Percentiles rank a stretch among this genome's conserved stretches.
These are phyloP conservation scores for Remorina albescens DNA, from an alignment of 2,797 vertebrate species.

Conservation along the genomic window DNA sequence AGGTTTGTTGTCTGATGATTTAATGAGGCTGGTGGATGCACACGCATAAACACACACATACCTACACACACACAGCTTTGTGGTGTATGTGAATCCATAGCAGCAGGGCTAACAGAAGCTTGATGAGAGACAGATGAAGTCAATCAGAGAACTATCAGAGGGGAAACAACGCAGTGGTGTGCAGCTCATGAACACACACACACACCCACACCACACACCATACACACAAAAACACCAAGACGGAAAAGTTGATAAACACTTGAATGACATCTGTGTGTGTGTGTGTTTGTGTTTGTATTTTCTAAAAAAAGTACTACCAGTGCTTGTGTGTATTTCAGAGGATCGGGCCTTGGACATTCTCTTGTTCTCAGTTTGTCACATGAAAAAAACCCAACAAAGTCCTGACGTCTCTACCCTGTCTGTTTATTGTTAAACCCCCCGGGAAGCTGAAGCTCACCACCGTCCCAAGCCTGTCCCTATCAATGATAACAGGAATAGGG, in stretches of 20 bases:
- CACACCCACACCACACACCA: background rate
- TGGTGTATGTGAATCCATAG: conserved; percentile 26
- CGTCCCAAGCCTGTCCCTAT: no score
- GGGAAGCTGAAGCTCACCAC: no score
- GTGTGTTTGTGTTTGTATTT: no score
- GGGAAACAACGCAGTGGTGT: conserved; percentile 29
- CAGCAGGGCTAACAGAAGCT: conserved; percentile 47
- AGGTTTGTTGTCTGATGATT: conserved; percentile 53
- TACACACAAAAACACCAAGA: background rate
- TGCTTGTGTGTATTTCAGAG: background rate
- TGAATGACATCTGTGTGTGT: background rate
- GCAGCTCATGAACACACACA: background rate
- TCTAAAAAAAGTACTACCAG: no score
- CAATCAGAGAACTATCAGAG: conserved; percentile 41
- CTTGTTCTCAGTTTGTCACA: no score
- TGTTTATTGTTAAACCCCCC: no score
- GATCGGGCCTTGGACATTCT: no score
- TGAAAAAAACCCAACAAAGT: no score
- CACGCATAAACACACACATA: background rate
- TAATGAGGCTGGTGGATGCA: conserved; percentile 36
- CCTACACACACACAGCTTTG: conserved; percentile 3
- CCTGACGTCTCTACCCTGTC: no score
- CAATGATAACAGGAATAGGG: no score
- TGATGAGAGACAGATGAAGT: conserved; percentile 59
- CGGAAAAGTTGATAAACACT: background rate